A percentile compares a stretch with the other conserved stretches of the same genome.
phyloP scores from a whole-genome alignment of 1,140 invertebrate genomes.

The Drosophila athabasca region DNA sequence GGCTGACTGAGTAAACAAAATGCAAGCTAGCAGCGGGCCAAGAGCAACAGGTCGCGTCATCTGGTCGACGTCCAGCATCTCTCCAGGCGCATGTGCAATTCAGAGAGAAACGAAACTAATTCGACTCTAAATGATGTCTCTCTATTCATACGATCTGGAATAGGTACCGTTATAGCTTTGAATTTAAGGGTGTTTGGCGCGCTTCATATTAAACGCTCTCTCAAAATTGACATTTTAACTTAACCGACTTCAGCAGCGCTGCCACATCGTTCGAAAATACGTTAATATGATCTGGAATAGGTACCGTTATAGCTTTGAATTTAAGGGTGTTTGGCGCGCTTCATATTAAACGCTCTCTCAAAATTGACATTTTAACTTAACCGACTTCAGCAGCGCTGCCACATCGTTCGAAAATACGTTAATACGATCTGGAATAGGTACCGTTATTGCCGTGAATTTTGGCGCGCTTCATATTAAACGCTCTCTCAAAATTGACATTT shows the following conservation, averaged over 20 bases:
- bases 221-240: neutral
- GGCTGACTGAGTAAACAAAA: slow-evolving; percentile 59
- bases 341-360: neutral
- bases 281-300: too few species aligned
- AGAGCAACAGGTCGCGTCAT: slow-evolving; percentile 55
- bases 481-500: neutral
- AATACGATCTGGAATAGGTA: too few species aligned
- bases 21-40: slow-evolving; percentile 32
- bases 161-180: too few species aligned
- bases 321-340: too few species aligned
- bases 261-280: too few species aligned
- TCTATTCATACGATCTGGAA: too few species aligned
- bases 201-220: neutral
- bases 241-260: neutral
- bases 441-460: too few species aligned
- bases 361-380: neutral
- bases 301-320: too few species aligned
- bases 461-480: too few species aligned
- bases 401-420: too few species aligned
- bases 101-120: neutral
- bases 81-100: slow-evolving; percentile 59
- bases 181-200: too few species aligned
- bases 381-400: neutral
- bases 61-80: slow-evolving; percentile 47
- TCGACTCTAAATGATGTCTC: too few species aligned